Base-by-base conservation (phyloP, 2,797 vertebrate genomes). In the Mustela erminea region DNA sequence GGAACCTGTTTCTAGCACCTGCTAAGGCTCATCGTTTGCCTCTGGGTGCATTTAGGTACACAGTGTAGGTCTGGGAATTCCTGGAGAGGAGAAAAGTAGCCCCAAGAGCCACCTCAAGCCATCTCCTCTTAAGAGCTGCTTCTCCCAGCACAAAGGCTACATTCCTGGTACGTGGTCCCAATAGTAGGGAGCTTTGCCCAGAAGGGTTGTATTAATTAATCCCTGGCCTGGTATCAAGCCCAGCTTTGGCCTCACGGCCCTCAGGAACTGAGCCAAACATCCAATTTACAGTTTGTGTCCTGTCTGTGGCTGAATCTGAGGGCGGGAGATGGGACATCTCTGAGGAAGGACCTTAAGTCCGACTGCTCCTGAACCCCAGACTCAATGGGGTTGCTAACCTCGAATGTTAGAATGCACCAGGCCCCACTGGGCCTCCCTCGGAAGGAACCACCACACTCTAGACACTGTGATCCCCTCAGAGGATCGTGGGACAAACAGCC, bases 101-200 rank as follows among this genome's bases (percentile, higher is more conserved):
- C 88, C 64, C 12, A n/a, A 27, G 46, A 94, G 95, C 75, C 81
- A 72, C 56, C 62, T 87, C 35, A 13, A 75, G 64, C n/a, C 21
- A 1, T 54, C 49, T 94, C 46, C 29, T 80, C 83, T 38, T 25
- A 29, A 41, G 56, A 74, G 64, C 32, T 32, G 3, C 72, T 88
- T 46, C 87, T 82, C 32, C 29, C 7, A 0, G 23, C 64, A 93
- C 92, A 87, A 89, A 93, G 94, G 43, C 85, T 62, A 21, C 46
- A 38, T 78, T 91, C 20, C n/a, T 11, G 4, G 49, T 3, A 49
- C 3, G 0, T 27, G 78, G 14, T 25, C 72, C 54, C 64, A 89
- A 27, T 6, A 38, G 52, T 78, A 96, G 74, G 85, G 62, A 97
- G 78, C 72, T 86, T 4, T 89, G 86, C 89, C 90, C 93, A 94